Percentiles rank a stretch among this genome's conserved stretches.
These are phyloP conservation scores for Bambusicola thoracicus DNA, from an alignment of 2,113 vertebrate genomes.

Conservation along the genomic window DNA sequence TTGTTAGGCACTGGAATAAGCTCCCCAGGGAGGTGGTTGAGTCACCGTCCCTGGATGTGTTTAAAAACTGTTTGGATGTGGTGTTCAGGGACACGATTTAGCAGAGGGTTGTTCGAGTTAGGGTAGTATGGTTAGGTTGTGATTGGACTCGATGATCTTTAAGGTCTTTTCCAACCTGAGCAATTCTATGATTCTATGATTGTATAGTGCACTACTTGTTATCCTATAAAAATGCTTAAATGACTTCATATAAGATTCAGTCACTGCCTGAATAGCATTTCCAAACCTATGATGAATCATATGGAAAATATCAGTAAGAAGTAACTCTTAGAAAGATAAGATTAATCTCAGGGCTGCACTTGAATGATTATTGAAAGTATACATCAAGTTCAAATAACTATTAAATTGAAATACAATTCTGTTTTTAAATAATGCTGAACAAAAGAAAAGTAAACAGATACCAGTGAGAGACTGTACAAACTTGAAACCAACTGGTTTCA, in stretches of 20 bases:
- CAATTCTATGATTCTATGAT: too few species aligned
- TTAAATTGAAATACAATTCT: not conserved
- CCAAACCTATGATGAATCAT: not conserved
- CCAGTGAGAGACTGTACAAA: not conserved
- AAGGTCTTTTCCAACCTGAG: too few species aligned
- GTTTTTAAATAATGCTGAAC: not conserved
- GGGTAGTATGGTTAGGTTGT: too few species aligned
- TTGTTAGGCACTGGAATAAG: too few species aligned
- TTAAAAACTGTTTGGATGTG: too few species aligned
- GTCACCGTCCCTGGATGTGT: too few species aligned
- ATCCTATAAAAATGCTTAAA: not conserved
- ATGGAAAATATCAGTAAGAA: not conserved
- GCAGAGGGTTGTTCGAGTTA: too few species aligned
- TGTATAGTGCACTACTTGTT: not conserved
- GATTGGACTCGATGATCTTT: too few species aligned
- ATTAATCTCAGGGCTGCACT: not conserved
- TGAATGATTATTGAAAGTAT: not conserved
- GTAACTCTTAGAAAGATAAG: not conserved
- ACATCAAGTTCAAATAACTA: not conserved
- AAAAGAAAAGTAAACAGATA: not conserved
- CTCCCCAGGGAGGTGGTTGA: too few species aligned
- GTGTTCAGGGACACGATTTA: too few species aligned
- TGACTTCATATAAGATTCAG: not conserved
- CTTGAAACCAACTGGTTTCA: fast-evolving
- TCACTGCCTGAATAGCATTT: not conserved